Percentiles rank a stretch among this genome's conserved stretches.
These are phyloP conservation scores for Drosophila nigromelanica DNA, from an alignment of 1,140 invertebrate species.

Conservation along the genomic window DNA sequence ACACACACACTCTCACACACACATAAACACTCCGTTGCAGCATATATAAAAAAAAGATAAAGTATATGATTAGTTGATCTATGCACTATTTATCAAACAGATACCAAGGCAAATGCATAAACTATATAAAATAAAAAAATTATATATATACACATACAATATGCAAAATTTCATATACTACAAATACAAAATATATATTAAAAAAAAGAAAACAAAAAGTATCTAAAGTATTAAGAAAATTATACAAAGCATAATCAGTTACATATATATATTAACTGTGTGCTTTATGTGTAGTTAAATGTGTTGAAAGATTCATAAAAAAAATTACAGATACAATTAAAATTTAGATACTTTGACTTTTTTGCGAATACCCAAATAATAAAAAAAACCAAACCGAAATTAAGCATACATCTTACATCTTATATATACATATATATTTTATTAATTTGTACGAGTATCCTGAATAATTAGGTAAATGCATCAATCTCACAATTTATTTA, in stretches of 20 bases:
- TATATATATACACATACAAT: conserved; percentile 63
- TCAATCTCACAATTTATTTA: conserved; percentile 80
- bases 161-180: conserved; percentile 55
- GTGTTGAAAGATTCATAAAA: conserved; percentile 56
- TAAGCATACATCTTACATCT: conserved; percentile 54
- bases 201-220: conserved; percentile 55
- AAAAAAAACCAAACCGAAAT: conserved; percentile 36
- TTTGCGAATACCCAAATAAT: conserved; percentile 7
- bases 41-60: conserved; percentile 43
- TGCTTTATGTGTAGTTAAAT: conserved; percentile 72
- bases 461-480: conserved; percentile 61
- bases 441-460: conserved; percentile 68
- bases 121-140: conserved; percentile 63
- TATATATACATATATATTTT: conserved; percentile 35
- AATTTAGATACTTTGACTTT: conserved; percentile 71
- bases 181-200: conserved; percentile 40
- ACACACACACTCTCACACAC: conserved; percentile 47
- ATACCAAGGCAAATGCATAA: conserved; percentile 62
- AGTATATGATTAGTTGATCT: conserved; percentile 79
- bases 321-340: conserved; percentile 22
- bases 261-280: conserved; percentile 42
- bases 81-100: conserved; percentile 74
- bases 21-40: conserved; percentile 51
- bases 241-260: conserved; percentile 53
- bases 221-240: conserved; percentile 73